A percentile compares a stretch with the other conserved stretches of the same genome.
Evolutionary conservation across 2,113 vertebrate genomes (phyloP).

Genomic region (Sinocyclocheilus maitianheensis): DNA sequence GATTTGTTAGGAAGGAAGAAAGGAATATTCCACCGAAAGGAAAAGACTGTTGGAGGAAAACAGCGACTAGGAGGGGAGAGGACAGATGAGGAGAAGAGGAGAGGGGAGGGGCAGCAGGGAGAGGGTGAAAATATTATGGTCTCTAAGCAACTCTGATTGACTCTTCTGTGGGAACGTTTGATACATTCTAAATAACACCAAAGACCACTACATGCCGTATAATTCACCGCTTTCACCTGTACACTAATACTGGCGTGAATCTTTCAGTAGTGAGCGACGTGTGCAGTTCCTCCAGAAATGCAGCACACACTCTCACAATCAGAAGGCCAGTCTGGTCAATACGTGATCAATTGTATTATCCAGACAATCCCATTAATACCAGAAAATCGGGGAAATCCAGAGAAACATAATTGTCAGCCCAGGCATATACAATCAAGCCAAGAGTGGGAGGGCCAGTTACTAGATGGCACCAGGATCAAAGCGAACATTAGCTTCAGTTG

Average conservation of each 20-base stretch:
- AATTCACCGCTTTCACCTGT: not conserved
- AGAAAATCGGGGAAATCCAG: constrained; percentile 28
- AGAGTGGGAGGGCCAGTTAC: constrained; percentile 24
- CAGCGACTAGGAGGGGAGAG: not conserved
- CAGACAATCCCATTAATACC: constrained; percentile 49
- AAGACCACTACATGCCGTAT: constrained; percentile 10
- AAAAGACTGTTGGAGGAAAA: constrained; percentile 1
- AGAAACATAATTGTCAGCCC: constrained; percentile 36
- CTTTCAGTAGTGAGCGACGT: not conserved
- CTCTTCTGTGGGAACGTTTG: constrained; percentile 28
- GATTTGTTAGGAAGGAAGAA: not conserved
- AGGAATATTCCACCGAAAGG: not conserved
- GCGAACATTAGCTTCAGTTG: constrained; percentile 22
- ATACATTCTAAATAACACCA: constrained; percentile 32
- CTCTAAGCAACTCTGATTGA: constrained; percentile 46
- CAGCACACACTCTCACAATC: constrained; percentile 2
- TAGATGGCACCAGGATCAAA: constrained; percentile 40
- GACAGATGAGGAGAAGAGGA: constrained; percentile 27
- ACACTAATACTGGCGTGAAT: not conserved
- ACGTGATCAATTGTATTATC: constrained; percentile 38
- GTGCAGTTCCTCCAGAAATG: constrained; percentile 17
- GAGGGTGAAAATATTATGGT: constrained; percentile 47
- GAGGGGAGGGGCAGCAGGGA: not conserved
- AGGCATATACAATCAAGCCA: constrained; percentile 39
- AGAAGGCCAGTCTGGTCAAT: constrained; percentile 42